These are phyloP conservation scores for Eristalis arbustorum DNA, from an alignment of 2,888 invertebrate species.

Conservation along the genomic window DNA sequence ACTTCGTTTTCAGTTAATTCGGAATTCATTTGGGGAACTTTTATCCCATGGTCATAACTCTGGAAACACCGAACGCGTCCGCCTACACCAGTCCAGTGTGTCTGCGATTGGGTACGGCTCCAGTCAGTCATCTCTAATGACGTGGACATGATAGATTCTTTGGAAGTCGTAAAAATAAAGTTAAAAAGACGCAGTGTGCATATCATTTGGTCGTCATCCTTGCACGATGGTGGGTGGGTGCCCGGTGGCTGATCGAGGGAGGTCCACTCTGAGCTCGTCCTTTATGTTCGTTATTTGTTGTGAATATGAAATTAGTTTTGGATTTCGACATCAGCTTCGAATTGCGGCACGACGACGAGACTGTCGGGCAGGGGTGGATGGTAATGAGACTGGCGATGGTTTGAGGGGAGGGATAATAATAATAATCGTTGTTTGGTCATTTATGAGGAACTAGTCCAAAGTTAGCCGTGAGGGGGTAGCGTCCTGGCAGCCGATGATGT, in stretches of 20 bases:
- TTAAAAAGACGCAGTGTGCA: constrained; percentile 68
- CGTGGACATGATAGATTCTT: constrained; percentile 70
- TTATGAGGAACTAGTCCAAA: constrained; percentile 33
- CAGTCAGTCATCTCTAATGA: constrained; percentile 67
- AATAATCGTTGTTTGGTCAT: constrained; percentile 50
- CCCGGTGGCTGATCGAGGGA: background rate
- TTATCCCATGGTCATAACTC: constrained; percentile 60
- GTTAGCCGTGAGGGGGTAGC: background rate
- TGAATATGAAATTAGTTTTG: constrained; percentile 66
- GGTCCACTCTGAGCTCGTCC: background rate
- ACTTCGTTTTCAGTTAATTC: constrained; percentile 57
- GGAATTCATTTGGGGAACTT: constrained; percentile 69
- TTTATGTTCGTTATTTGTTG: constrained; percentile 56
- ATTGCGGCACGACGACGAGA: background rate
- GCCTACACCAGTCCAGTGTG: constrained; percentile 4
- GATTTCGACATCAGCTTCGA: constrained; percentile 6
- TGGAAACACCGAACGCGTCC: background rate
- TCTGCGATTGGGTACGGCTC: background rate
- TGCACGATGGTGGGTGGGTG: constrained; percentile 7
- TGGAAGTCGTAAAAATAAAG: constrained; percentile 66
- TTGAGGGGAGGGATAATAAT: constrained; percentile 12
- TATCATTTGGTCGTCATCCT: constrained; percentile 58
- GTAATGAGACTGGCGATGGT: background rate
- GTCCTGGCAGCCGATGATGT: constrained; percentile 34
- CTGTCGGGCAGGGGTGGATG: constrained; percentile 27